Percentiles rank a stretch among this genome's conserved stretches.
Evolutionary conservation across 2,797 vertebrate genomes (phyloP).

Genomic region (Corythornis leucogaster): DNA sequence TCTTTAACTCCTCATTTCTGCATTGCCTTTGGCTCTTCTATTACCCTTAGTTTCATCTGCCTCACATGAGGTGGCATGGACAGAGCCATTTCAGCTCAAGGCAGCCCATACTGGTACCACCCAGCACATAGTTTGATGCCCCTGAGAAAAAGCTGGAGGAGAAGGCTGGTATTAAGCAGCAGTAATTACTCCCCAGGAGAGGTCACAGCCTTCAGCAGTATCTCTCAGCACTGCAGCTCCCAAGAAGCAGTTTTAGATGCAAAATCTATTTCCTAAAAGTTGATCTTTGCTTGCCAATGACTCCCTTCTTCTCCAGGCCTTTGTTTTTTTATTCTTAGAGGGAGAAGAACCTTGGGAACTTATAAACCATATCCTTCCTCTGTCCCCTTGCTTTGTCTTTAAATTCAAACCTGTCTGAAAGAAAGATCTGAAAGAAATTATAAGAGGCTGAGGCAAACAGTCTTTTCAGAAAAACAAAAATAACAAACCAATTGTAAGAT

Average conservation of each 20-base stretch:
- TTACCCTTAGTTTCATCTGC: background rate
- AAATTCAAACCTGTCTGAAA: background rate
- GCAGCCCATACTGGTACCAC: background rate
- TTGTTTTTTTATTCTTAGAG: background rate
- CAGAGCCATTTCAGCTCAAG: background rate
- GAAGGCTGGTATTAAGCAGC: background rate
- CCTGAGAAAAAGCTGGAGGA: background rate
- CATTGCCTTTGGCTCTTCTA: background rate
- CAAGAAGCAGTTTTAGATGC: background rate
- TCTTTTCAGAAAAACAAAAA: background rate
- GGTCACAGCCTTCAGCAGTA: background rate
- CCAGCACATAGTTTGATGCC: fast-evolving
- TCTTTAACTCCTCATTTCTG: background rate
- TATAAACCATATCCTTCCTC: background rate
- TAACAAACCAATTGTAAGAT: background rate
- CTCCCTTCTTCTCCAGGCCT: background rate
- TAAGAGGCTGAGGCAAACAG: background rate
- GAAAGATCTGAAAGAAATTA: background rate
- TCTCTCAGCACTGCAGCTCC: background rate
- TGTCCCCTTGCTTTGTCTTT: background rate
- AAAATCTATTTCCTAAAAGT: background rate
- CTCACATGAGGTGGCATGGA: fast-evolving
- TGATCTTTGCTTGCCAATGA: background rate
- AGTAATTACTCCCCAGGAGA: background rate
- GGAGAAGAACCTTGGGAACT: background rate